Evolutionary conservation across 2,113 vertebrate species (phyloP).

Genomic region (Thamnaconus septentrionalis): DNA sequence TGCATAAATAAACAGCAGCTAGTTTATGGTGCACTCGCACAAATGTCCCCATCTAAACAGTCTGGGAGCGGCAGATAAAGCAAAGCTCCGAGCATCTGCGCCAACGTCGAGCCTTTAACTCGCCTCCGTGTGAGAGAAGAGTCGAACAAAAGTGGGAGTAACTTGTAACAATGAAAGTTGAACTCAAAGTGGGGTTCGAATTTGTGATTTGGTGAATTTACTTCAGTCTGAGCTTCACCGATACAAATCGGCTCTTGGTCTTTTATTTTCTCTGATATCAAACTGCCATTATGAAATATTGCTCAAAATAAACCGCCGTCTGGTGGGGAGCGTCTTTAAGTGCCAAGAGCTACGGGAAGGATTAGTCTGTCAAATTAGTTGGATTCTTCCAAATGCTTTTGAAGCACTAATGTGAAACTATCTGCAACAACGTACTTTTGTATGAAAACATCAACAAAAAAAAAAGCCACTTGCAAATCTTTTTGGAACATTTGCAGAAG

Average conservation of each 20-base stretch:
- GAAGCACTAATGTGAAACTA: constrained; percentile 7
- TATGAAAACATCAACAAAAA: too few relatives aligned
- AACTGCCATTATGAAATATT: too few relatives aligned
- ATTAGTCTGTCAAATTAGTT: constrained; percentile 9
- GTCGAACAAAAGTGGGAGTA: too few relatives aligned
- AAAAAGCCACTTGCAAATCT: too few relatives aligned
- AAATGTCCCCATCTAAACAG: constrained; percentile 10
- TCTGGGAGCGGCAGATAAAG: constrained; percentile 43
- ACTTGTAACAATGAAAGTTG: not conserved
- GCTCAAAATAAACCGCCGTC: not conserved
- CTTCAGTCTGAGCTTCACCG: not conserved
- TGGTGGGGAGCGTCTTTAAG: not conserved
- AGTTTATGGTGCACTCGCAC: constrained; percentile 10
- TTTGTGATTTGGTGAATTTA: not conserved
- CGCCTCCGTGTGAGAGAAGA: too few relatives aligned
- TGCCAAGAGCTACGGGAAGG: too few relatives aligned
- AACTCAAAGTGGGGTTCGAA: not conserved
- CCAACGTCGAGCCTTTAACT: constrained; percentile 5
- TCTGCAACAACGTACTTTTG: constrained; percentile 20
- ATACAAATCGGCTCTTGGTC: too few relatives aligned
- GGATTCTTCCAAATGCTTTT: constrained; percentile 3
- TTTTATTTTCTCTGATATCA: too few relatives aligned
- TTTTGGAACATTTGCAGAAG: constrained; percentile 20
- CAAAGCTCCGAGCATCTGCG: constrained; percentile 26
- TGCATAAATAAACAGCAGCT: constrained; percentile 30